These are phyloP conservation scores for Carposina sasakii DNA, from an alignment of 1,140 invertebrate species.

Conservation along the genomic window DNA sequence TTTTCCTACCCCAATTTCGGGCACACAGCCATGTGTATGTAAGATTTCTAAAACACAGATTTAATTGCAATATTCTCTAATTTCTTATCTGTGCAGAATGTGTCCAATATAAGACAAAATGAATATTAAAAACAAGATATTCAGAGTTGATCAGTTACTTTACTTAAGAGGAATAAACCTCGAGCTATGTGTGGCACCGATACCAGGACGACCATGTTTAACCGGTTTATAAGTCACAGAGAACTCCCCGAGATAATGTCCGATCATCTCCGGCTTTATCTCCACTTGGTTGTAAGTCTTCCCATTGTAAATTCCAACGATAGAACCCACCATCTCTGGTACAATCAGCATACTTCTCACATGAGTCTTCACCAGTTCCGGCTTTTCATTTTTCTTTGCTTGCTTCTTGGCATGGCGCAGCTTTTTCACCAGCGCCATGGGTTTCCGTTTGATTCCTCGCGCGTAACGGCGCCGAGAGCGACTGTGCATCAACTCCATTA, in stretches of 20 bases:
- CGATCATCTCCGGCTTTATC: slow-evolving; percentile 99
- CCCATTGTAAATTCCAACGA: slow-evolving; percentile 99
- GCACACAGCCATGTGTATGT: no score
- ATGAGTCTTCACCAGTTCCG: slow-evolving; percentile 99
- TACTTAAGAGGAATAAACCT: slow-evolving; percentile 99
- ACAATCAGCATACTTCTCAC: slow-evolving; percentile 99
- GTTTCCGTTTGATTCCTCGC: slow-evolving; percentile 97
- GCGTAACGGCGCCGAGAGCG: slow-evolving; percentile 93
- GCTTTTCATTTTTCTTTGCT: slow-evolving; percentile 97
- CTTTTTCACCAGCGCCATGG: slow-evolving; percentile 96
- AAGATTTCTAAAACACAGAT: no score
- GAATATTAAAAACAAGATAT: no score
- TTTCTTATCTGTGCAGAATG: no score
- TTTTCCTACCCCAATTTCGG: no score
- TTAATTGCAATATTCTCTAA: no score
- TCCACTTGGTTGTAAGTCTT: slow-evolving; percentile 99
- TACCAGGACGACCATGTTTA: slow-evolving; percentile 99
- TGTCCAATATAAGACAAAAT: no score
- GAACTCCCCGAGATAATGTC: slow-evolving; percentile 99
- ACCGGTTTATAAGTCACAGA: slow-evolving; percentile 99
- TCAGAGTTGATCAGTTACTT: no score
- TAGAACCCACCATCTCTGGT: slow-evolving; percentile 99
- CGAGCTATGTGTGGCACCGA: slow-evolving; percentile 99
- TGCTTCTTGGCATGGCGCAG: slow-evolving; percentile 96
- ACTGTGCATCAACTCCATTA: slow-evolving; percentile 95